Percentiles rank a stretch among this genome's conserved stretches.
Evolutionary conservation across 2,797 vertebrate species (phyloP).

Genomic region (Cyclopterus lumpus): DNA sequence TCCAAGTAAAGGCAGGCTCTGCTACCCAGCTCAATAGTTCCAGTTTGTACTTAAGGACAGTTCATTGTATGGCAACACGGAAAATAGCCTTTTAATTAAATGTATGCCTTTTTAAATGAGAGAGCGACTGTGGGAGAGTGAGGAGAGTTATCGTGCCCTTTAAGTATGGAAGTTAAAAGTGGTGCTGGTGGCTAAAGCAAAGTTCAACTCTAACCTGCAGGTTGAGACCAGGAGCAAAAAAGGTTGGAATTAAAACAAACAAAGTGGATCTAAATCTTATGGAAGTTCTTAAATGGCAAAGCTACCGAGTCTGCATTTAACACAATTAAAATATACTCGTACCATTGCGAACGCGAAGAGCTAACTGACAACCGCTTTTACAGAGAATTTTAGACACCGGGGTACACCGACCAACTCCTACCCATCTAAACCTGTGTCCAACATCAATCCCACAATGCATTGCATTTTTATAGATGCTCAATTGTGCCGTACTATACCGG

Average conservation of each 20-base stretch:
- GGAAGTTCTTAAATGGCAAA: not conserved
- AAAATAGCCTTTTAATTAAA: not conserved
- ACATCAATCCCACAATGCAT: not conserved
- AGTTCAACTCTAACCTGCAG: not conserved
- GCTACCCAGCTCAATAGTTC: not conserved
- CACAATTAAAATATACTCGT: no score
- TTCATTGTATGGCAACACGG: fast-evolving
- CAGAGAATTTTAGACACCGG: no score
- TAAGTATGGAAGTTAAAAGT: constrained; percentile 8
- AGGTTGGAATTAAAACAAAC: not conserved
- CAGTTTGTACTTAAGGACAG: not conserved
- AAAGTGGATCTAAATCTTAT: fast-evolving
- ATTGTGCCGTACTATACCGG: not conserved
- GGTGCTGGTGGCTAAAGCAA: not conserved
- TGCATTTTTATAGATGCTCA: not conserved
- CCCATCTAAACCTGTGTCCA: not conserved
- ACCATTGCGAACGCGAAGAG: not conserved
- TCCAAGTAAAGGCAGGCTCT: constrained; percentile 10
- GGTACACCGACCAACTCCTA: not conserved
- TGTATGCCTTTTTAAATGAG: not conserved
- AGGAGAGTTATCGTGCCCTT: not conserved
- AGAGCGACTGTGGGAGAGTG: not conserved
- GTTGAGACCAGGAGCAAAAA: not conserved
- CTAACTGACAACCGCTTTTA: not conserved
- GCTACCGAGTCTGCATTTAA: not conserved